phyloP scores from a whole-genome alignment of 2,113 vertebrate genomes.

The Macquaria ambigua region DNA sequence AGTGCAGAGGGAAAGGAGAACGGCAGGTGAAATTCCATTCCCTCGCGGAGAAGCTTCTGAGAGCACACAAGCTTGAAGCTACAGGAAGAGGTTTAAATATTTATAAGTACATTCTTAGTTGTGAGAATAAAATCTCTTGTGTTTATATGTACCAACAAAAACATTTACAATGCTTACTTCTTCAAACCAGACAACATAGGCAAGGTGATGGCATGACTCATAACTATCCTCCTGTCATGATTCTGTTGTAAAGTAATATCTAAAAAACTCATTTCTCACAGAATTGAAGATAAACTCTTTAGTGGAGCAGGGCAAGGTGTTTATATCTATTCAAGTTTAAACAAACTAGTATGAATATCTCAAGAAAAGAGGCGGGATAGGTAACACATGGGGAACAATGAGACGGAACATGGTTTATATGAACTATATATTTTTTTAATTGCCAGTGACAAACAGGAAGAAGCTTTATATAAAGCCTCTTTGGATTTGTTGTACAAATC shows the following conservation, averaged over 20 bases:
- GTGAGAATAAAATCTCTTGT: constrained; percentile 62
- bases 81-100: constrained; percentile 77
- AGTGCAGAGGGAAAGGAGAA: constrained; percentile 40
- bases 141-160: constrained; percentile 28
- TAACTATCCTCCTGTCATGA: neutral
- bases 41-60: constrained; percentile 41
- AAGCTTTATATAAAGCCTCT: neutral
- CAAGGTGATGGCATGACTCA: neutral
- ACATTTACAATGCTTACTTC: neutral
- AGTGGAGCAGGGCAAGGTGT: neutral
- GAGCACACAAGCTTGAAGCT: constrained; percentile 64
- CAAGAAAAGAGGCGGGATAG: neutral
- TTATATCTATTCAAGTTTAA: neutral
- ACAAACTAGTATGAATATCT: neutral
- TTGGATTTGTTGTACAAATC: neutral
- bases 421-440: no score
- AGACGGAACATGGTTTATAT: no score
- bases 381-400: neutral
- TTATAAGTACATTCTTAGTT: constrained; percentile 60
- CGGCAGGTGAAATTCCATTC: constrained; percentile 76
- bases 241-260: neutral
- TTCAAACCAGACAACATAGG: neutral
- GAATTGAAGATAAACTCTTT: neutral
- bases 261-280: neutral
- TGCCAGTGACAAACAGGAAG: neutral